Percentiles rank a stretch among this genome's conserved stretches.
phyloP scores from a whole-genome alignment of 1,140 invertebrate species.

The Adelges cooleyi region DNA sequence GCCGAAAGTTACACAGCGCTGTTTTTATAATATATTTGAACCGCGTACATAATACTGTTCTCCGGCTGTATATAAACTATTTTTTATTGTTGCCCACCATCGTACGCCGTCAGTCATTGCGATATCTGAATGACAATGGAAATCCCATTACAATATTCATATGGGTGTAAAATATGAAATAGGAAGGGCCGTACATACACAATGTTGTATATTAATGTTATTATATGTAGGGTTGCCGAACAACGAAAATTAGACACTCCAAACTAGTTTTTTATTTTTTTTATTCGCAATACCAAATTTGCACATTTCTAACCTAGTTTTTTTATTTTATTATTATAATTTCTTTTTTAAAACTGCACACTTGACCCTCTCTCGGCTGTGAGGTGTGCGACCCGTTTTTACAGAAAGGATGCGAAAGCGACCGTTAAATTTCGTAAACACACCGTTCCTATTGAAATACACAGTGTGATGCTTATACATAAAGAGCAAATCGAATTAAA shows the following conservation, averaged over 20 bases:
- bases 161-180: too few species aligned
- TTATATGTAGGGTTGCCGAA: too few species aligned
- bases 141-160: constrained; percentile 20
- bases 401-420: background rate
- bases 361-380: constrained; percentile 1
- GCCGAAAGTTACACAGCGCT: too few species aligned
- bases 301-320: background rate
- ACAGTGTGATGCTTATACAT: too few species aligned
- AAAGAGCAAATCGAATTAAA: too few species aligned
- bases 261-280: background rate
- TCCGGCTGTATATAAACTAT: background rate
- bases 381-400: background rate
- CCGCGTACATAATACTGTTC: background rate
- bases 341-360: background rate
- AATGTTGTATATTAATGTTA: too few species aligned
- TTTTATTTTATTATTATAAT: too few species aligned
- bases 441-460: background rate
- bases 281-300: background rate
- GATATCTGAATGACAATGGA: constrained; percentile 4
- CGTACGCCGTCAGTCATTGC: background rate
- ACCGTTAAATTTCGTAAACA: constrained; percentile 25
- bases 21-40: too few species aligned
- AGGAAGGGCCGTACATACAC: too few species aligned
- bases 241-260: constrained; percentile 8
- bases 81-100: constrained; percentile 12